Evolutionary conservation across 2,888 invertebrate genomes (phyloP).

Genomic region (Rapana venosa): DNA sequence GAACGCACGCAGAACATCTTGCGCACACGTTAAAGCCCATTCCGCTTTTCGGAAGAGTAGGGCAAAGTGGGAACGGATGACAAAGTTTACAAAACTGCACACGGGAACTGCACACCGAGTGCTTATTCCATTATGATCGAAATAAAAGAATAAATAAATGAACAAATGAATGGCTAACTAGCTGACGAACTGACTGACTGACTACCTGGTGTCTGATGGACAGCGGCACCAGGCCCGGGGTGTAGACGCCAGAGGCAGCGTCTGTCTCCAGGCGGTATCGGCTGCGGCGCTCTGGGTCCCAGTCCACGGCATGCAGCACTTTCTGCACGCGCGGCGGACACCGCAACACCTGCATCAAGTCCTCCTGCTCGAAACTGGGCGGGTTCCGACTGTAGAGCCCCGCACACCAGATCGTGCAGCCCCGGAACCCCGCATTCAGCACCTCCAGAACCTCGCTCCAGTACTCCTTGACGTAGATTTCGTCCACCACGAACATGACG

Average conservation of each 20-base stretch:
- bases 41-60: no score
- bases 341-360: conserved; percentile 45
- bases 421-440: conserved; percentile 30
- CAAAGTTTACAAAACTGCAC: no score
- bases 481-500: conserved; percentile 51
- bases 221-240: conserved; percentile 43
- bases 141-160: no score
- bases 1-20: no score
- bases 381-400: conserved; percentile 52
- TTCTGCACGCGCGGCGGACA: conserved; percentile 51
- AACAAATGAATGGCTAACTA: no score
- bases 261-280: conserved; percentile 44
- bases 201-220: conserved; percentile 40
- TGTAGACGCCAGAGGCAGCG: conserved; percentile 33
- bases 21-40: no score
- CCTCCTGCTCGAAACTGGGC: conserved; percentile 40
- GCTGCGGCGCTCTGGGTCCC: conserved; percentile 39
- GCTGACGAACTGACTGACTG: no score
- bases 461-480: conserved; percentile 51
- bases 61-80: no score
- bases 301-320: conserved; percentile 49
- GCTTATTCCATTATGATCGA: no score
- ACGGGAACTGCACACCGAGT: no score
- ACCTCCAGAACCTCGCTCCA: conserved; percentile 46
- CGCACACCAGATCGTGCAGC: conserved; percentile 49